Percentiles rank a stretch among this genome's conserved stretches.
phyloP scores from a whole-genome alignment of 2,113 vertebrate species.

The Nerophis lumbriciformis region DNA sequence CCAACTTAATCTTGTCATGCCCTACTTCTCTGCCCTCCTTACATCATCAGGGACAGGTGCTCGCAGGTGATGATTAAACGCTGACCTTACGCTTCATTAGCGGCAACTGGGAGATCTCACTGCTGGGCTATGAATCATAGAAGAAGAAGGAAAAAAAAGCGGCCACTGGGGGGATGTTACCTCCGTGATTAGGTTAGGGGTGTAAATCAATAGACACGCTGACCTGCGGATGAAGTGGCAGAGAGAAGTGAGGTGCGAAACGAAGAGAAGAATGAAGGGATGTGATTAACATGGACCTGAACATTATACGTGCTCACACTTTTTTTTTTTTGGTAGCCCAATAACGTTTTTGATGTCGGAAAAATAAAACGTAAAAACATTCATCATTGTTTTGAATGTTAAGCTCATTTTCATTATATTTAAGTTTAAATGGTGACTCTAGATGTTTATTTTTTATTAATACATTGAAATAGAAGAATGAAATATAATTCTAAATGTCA shows the following conservation, averaged over 20 bases:
- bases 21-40: background rate
- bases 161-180: constrained; percentile 62
- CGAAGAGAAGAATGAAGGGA: constrained; percentile 43
- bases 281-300: constrained; percentile 51
- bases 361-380: too few relatives aligned
- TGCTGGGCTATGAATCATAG: constrained; percentile 64
- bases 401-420: too few relatives aligned
- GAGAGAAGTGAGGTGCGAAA: constrained; percentile 43
- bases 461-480: too few relatives aligned
- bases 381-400: too few relatives aligned
- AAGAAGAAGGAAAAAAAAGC: constrained; percentile 28
- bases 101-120: constrained; percentile 56
- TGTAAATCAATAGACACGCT: constrained; percentile 66
- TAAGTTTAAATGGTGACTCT: too few relatives aligned
- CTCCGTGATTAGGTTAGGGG: constrained; percentile 65
- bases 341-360: too few relatives aligned
- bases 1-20: background rate
- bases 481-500: too few relatives aligned
- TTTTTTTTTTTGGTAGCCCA: too few relatives aligned
- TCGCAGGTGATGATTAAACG: constrained; percentile 68
- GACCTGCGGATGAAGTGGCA: constrained; percentile 57
- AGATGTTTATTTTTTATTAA: too few relatives aligned
- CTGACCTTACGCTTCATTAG: constrained; percentile 73
- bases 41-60: constrained; percentile 32
- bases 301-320: constrained; percentile 1